Evolutionary conservation across 2,113 vertebrate genomes (phyloP).

Genomic region (Ictalurus punctatus): DNA sequence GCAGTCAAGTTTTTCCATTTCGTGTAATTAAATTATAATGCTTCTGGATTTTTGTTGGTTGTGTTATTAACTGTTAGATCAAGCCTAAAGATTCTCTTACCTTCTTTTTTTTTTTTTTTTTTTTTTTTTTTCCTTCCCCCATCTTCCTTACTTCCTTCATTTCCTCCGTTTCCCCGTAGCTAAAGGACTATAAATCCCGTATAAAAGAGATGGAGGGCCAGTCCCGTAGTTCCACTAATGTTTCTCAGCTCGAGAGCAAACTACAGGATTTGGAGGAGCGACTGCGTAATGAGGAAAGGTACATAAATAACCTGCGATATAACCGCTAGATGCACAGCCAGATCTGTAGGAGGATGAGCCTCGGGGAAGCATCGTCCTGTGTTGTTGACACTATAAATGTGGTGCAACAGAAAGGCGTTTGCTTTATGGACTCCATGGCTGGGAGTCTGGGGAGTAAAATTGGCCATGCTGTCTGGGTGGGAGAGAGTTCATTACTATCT

Average conservation of each 20-base stretch:
- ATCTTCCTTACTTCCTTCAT: not conserved
- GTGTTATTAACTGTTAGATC: not conserved
- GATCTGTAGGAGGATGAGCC: not conserved
- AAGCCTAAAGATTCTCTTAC: not conserved
- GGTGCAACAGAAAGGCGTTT: not conserved
- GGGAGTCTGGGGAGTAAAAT: not conserved
- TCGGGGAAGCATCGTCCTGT: not conserved
- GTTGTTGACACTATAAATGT: not conserved
- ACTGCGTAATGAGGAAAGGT: conserved; percentile 87
- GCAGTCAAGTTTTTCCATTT: not conserved
- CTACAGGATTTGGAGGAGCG: conserved; percentile 85
- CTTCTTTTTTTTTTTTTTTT: not conserved
- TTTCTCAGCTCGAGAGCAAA: conserved; percentile 84
- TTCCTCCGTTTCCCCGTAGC: conserved; percentile 63
- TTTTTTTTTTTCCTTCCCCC: not conserved
- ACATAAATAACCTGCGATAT: not conserved
- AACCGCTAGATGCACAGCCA: not conserved
- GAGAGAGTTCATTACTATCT: not conserved
- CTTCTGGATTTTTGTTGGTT: not conserved
- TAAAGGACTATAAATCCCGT: conserved; percentile 88
- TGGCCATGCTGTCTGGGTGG: not conserved
- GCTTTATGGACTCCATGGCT: not conserved
- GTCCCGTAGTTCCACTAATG: conserved; percentile 75
- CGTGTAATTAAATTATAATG: not conserved
- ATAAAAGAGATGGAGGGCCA: conserved; percentile 84